These are phyloP conservation scores for Seriola dumerili DNA, from an alignment of 2,113 vertebrate species.

Conservation along the genomic window DNA sequence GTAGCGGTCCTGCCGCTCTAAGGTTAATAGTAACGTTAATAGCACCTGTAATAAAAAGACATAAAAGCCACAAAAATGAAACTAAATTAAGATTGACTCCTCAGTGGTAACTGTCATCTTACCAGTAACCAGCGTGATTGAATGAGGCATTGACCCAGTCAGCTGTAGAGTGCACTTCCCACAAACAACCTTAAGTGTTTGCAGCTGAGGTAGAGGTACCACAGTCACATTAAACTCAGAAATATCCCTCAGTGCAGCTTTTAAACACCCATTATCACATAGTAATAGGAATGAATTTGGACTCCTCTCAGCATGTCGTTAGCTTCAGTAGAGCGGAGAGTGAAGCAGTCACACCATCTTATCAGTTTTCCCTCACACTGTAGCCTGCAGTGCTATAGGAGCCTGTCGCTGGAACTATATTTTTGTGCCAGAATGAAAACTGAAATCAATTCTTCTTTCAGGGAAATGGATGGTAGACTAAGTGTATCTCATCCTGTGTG, in stretches of 20 bases:
- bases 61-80: not conserved
- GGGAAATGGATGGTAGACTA: not conserved
- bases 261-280: not conserved
- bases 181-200: not conserved
- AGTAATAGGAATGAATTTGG: constrained; percentile 8
- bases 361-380: not conserved
- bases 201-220: not conserved
- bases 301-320: not conserved
- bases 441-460: not conserved
- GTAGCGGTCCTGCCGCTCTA: not conserved
- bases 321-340: not conserved
- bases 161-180: not conserved
- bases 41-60: not conserved
- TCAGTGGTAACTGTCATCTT: not conserved
- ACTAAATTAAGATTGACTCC: not conserved
- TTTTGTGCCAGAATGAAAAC: not conserved
- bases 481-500: not conserved
- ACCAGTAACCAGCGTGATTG: not conserved
- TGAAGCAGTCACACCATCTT: constrained; percentile 1
- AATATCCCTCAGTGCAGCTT: not conserved
- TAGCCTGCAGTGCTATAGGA: not conserved
- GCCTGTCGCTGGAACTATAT: not conserved
- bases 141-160: not conserved
- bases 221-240: constrained; percentile 2
- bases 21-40: not conserved